Evolutionary conservation across 2,888 invertebrate species (phyloP).

Genomic region (Aphodius granarius): DNA sequence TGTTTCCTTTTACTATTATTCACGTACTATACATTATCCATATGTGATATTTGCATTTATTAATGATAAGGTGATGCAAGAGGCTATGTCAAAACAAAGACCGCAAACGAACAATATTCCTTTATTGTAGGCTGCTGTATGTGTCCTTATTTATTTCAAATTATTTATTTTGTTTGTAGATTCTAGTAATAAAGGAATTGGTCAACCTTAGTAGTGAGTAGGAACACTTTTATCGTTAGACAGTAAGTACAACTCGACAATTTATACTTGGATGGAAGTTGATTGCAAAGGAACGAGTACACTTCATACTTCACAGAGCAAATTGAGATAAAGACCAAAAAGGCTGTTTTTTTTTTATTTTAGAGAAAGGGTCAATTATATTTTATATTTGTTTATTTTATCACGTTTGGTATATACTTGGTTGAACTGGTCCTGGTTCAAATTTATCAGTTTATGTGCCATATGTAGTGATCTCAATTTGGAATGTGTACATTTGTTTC

Average conservation of each 20-base stretch:
- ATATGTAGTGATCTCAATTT: too few species aligned
- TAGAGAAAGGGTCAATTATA: too few species aligned
- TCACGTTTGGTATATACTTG: too few species aligned
- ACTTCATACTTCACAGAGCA: too few species aligned
- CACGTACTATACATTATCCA: neutral
- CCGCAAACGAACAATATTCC: neutral
- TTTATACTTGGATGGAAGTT: neutral
- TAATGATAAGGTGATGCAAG: neutral
- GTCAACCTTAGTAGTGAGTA: conserved; percentile 7
- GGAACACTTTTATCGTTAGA: conserved; percentile 2
- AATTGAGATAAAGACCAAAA: too few species aligned
- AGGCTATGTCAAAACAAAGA: neutral
- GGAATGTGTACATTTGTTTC: neutral
- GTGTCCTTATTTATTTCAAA: neutral
- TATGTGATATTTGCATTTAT: conserved; percentile 12
- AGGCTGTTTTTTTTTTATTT: too few species aligned
- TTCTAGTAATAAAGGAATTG: neutral
- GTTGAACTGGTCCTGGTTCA: too few species aligned
- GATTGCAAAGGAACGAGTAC: neutral
- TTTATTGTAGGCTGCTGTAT: neutral
- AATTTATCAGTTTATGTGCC: too few species aligned
- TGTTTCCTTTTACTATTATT: conserved; percentile 2
- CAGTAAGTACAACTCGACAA: neutral
- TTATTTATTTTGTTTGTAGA: neutral
- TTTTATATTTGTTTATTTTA: too few species aligned